These are phyloP conservation scores for Lagria hirta DNA, from an alignment of 2,888 invertebrate species.

Conservation along the genomic window DNA sequence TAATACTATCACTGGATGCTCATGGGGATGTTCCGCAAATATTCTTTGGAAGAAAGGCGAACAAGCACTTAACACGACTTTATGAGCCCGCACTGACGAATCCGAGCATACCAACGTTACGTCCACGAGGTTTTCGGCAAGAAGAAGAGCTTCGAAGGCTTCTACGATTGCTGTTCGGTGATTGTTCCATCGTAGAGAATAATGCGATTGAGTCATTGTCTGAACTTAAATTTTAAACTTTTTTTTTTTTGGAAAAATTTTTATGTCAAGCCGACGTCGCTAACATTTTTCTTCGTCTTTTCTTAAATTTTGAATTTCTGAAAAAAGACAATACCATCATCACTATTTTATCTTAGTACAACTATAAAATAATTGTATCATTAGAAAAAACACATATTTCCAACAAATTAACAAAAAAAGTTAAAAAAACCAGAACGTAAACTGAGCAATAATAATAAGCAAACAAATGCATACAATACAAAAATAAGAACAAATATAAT, in stretches of 20 bases:
- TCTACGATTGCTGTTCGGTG: constrained; percentile 86
- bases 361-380: background rate
- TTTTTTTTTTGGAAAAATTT: constrained; percentile 9
- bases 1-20: constrained; percentile 89
- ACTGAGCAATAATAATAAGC: background rate
- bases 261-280: constrained; percentile 19
- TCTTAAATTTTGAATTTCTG: constrained; percentile 49
- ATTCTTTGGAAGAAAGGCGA: constrained; percentile 88
- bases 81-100: constrained; percentile 83
- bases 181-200: constrained; percentile 92
- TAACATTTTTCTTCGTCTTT: constrained; percentile 40
- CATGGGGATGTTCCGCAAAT: constrained; percentile 89
- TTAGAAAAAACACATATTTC: background rate
- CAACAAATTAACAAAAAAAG: background rate
- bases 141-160: constrained; percentile 85
- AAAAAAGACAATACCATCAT: constrained; percentile 34
- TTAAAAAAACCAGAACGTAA: background rate
- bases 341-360: too few relatives aligned
- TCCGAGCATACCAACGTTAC: constrained; percentile 89
- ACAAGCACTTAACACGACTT: constrained; percentile 85
- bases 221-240: too few relatives aligned
- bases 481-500: too few relatives aligned
- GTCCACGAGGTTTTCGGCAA: constrained; percentile 84
- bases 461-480: too few relatives aligned
- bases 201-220: constrained; percentile 70